phyloP scores from a whole-genome alignment of 2,113 vertebrate genomes.

The Nerophis ophidion region DNA sequence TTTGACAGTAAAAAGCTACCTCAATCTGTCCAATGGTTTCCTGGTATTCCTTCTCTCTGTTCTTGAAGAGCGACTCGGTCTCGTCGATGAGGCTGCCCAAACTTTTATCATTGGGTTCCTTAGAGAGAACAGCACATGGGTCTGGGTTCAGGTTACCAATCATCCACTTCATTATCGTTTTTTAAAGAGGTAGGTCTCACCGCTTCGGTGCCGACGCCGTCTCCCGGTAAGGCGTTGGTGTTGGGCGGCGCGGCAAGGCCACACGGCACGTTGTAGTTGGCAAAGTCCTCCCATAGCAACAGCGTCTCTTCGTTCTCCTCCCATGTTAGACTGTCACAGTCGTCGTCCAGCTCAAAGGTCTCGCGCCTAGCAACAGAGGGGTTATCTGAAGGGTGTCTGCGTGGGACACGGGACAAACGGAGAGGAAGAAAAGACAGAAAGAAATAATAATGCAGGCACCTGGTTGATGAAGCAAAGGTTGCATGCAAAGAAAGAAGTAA shows the following conservation, averaged over 20 bases:
- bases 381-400: constrained; percentile 71
- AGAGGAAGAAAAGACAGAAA: constrained; percentile 8
- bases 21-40: constrained; percentile 95
- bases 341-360: constrained; percentile 90
- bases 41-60: constrained; percentile 93
- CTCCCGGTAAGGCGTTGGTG: constrained; percentile 17
- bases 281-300: constrained; percentile 95
- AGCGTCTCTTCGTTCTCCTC: constrained; percentile 95
- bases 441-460: constrained; percentile 1
- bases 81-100: constrained; percentile 92
- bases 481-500: constrained; percentile 19
- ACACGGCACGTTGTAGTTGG: constrained; percentile 84
- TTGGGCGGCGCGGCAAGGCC: constrained; percentile 21
- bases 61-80: constrained; percentile 94
- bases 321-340: constrained; percentile 96
- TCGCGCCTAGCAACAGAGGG: constrained; percentile 79
- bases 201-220: constrained; percentile 63
- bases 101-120: constrained; percentile 83
- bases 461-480: constrained; percentile 14
- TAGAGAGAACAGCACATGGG: constrained; percentile 30
- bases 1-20: constrained; percentile 60
- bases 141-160: constrained; percentile 4
- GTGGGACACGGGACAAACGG: constrained; percentile 23
- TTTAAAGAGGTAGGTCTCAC: constrained; percentile 45
- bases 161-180: background rate